These are phyloP conservation scores for Tipula lateralis DNA, from an alignment of 2,888 invertebrate genomes.

Conservation along the genomic window DNA sequence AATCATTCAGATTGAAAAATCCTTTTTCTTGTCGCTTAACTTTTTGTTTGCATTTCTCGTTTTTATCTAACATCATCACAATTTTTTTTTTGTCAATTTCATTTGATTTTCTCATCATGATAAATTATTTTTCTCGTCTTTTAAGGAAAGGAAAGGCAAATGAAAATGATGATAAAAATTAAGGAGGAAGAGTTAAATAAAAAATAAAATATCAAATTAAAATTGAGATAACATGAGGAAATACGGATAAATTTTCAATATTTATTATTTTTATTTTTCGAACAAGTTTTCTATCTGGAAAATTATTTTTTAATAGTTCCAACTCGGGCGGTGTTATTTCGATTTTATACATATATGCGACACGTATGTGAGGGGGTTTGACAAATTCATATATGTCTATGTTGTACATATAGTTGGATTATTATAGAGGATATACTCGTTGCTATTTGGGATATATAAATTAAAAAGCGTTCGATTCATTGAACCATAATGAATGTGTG, in stretches of 20 bases:
- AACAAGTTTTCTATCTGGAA: neutral
- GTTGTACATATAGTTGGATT: neutral
- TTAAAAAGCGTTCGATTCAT: neutral
- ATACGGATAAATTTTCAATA: neutral
- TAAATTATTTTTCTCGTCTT: neutral
- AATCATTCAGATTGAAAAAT: neutral
- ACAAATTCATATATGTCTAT: neutral
- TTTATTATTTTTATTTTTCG: neutral
- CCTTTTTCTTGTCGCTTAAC: neutral
- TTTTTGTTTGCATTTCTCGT: neutral
- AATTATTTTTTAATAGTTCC: neutral
- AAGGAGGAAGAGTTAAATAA: neutral
- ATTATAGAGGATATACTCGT: neutral
- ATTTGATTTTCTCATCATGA: neutral
- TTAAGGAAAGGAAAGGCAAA: neutral
- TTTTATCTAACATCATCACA: neutral
- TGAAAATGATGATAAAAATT: neutral
- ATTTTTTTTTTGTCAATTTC: neutral
- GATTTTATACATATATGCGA: too few relatives aligned
- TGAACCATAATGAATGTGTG: neutral
- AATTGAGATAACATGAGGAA: constrained; percentile 19
- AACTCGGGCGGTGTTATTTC: neutral
- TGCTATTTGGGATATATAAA: neutral
- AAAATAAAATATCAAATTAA: neutral
- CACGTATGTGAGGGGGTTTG: neutral